Percentiles rank a stretch among this genome's conserved stretches.
These are phyloP conservation scores for Pyrgus malvae DNA, from an alignment of 2,888 invertebrate genomes.

Conservation along the genomic window DNA sequence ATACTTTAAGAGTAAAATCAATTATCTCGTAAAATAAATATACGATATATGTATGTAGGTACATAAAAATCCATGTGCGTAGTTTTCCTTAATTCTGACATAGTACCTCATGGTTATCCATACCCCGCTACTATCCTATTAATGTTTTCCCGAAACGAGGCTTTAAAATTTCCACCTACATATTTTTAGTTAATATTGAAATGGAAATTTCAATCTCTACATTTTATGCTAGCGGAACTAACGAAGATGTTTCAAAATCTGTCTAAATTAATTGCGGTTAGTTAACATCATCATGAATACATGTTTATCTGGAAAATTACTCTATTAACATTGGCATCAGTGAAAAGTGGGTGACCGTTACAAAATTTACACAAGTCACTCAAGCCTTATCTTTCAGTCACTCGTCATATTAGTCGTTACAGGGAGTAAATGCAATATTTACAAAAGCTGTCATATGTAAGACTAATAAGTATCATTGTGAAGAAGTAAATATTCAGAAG, in stretches of 20 bases:
- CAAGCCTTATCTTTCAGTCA: constrained; percentile 1
- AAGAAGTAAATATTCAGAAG: background rate
- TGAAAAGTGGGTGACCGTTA: constrained; percentile 11
- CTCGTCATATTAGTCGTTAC: background rate
- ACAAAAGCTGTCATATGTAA: background rate
- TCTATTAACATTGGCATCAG: background rate
- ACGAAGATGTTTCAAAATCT: background rate
- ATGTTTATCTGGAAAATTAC: constrained; percentile 20
- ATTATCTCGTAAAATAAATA: no score
- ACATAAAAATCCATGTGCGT: no score
- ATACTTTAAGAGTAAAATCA: no score
- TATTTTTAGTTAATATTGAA: no score
- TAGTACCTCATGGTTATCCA: no score
- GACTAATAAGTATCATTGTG: background rate
- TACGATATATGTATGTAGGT: no score
- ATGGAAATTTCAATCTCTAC: background rate
- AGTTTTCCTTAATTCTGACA: no score
- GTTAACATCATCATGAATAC: background rate
- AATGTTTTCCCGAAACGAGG: no score
- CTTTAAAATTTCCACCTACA: no score
- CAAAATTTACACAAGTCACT: constrained; percentile 17
- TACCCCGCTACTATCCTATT: no score
- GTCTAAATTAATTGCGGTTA: constrained; percentile 7
- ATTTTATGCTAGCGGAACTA: background rate
- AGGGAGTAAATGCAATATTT: constrained; percentile 4